phyloP scores from a whole-genome alignment of 2,113 vertebrate species.

The Osmerus mordax region DNA sequence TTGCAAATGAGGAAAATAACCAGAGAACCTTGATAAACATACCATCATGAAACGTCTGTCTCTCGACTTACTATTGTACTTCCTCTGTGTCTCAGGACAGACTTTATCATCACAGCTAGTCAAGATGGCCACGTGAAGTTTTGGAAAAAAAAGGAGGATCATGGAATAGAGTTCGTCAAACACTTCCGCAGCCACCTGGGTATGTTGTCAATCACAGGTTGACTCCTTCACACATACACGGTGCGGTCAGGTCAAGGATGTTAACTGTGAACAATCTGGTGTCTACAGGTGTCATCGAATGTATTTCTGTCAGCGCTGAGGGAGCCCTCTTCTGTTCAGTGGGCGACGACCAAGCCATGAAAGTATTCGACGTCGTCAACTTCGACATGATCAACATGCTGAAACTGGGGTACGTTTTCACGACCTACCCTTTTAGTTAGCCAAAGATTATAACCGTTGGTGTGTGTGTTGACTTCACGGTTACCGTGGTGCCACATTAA shows the following conservation, averaged over 20 bases:
- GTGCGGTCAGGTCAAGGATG: not conserved
- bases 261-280: not conserved
- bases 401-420: conserved; percentile 85
- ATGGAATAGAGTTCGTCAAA: conserved; percentile 98
- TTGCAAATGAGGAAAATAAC: too few species aligned
- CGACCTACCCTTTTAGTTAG: conserved; percentile 1
- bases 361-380: conserved; percentile 97
- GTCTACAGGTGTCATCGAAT: conserved; percentile 84
- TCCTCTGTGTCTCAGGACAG: conserved; percentile 75
- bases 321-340: conserved; percentile 91
- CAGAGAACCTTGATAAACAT: too few species aligned
- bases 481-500: too few species aligned
- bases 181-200: conserved; percentile 94
- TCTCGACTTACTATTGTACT: not conserved
- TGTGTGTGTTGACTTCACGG: not conserved
- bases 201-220: conserved; percentile 47
- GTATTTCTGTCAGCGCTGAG: conserved; percentile 89
- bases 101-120: conserved; percentile 95
- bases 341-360: conserved; percentile 98
- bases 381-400: conserved; percentile 99
- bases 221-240: too few species aligned
- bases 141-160: conserved; percentile 95
- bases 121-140: conserved; percentile 98
- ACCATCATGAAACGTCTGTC: too few species aligned
- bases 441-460: not conserved